Evolutionary conservation across 2,888 invertebrate genomes (phyloP).

Genomic region (Rotaria socialis): DNA sequence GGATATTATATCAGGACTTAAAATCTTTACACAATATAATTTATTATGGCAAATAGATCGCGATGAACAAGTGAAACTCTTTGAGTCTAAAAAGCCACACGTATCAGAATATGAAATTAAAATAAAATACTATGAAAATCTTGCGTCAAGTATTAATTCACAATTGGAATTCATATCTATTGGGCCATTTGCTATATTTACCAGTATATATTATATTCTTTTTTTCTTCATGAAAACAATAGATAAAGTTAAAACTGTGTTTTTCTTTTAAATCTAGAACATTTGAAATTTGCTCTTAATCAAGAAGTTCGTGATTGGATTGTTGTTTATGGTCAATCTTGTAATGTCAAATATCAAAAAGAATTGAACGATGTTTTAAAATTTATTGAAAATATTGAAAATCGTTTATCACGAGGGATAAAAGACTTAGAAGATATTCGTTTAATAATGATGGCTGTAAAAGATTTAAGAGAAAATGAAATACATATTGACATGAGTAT

Average conservation of each 20-base stretch:
- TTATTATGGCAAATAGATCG: slow-evolving; percentile 58
- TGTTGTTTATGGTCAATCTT: slow-evolving; percentile 57
- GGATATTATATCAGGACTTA: slow-evolving; percentile 76
- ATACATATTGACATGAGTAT: slow-evolving; percentile 89
- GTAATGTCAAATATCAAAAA: slow-evolving; percentile 58
- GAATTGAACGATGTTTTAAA: slow-evolving; percentile 67
- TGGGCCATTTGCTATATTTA: slow-evolving; percentile 58
- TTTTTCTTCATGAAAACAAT: not conserved
- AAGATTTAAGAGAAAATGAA: slow-evolving; percentile 86
- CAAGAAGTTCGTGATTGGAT: slow-evolving; percentile 63
- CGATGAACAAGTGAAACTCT: slow-evolving; percentile 58
- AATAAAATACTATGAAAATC: slow-evolving; percentile 59
- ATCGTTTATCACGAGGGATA: slow-evolving; percentile 79
- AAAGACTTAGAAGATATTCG: slow-evolving; percentile 88
- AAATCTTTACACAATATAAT: slow-evolving; percentile 80
- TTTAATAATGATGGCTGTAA: slow-evolving; percentile 83
- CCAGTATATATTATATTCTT: slow-evolving; percentile 45
- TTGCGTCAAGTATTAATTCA: slow-evolving; percentile 55
- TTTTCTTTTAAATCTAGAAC: slow-evolving; percentile 51
- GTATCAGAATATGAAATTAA: slow-evolving; percentile 61
- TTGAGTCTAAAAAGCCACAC: slow-evolving; percentile 58
- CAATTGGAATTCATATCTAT: slow-evolving; percentile 58
- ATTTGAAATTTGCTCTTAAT: slow-evolving; percentile 77
- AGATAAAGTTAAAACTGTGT: not conserved
- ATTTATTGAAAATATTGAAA: slow-evolving; percentile 73